Conservation (phyloP, 1,140 invertebrate genomes). For the Holotrichia oblita region DNA sequence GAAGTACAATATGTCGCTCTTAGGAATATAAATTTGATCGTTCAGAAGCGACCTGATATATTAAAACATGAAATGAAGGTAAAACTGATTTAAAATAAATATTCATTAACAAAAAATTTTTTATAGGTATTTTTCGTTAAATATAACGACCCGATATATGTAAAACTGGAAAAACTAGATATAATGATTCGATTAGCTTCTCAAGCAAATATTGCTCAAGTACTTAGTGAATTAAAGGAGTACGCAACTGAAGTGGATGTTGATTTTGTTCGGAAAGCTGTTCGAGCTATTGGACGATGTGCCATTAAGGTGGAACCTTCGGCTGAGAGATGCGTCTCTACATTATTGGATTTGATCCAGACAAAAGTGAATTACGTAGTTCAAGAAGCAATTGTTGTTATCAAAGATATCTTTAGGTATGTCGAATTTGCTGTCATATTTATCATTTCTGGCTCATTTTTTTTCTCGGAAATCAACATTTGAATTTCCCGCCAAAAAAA, state of each 20-base stretch:
- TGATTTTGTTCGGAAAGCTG: conserved; percentile 99
- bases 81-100: background rate
- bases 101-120: background rate
- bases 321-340: conserved; percentile 98
- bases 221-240: conserved; percentile 98
- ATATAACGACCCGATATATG: conserved; percentile 99
- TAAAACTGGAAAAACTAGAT: conserved; percentile 98
- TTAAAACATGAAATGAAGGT: conserved; percentile 99
- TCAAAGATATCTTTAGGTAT: conserved; percentile 95
- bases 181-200: conserved; percentile 99
- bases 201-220: conserved; percentile 98
- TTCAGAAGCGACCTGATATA: conserved; percentile 98
- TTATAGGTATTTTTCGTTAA: conserved; percentile 96
- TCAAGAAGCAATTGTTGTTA: conserved; percentile 99
- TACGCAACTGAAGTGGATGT: conserved; percentile 99
- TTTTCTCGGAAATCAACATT: no score
- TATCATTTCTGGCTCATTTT: no score
- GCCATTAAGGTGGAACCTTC: conserved; percentile 99
- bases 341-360: conserved; percentile 98
- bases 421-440: no score
- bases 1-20: conserved; percentile 99
- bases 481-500: conserved; percentile 1
- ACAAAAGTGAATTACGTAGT: conserved; percentile 99
- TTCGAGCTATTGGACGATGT: conserved; percentile 97
- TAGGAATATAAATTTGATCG: conserved; percentile 98